Evolutionary conservation across 2,797 vertebrate genomes (phyloP), one percentile per base, ranked within the genome.

Genomic region (Hafferia zeledoni): DNA sequence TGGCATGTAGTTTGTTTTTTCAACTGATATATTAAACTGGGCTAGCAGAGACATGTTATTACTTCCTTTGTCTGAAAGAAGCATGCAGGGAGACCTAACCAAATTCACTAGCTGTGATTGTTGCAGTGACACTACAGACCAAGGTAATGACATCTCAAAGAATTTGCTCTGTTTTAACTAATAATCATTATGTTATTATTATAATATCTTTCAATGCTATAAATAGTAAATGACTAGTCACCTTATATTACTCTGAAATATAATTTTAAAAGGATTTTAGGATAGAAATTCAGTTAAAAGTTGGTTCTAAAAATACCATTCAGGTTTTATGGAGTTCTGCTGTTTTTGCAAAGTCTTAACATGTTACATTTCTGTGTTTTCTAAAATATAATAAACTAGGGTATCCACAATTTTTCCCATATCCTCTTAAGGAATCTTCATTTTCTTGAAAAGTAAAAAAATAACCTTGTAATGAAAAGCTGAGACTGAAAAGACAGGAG

Each of bases 11-110:
- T 96, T 96, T 96, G 84, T 94, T 97, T 96, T 96, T 95, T 93
- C 89, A 96, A 94, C 87, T 39, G 52, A 47, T 83, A 31, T 95
- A 84, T 91, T 96, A 95, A 94, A 92, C 74, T 23, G 74, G 89
- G 83, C 97, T 89, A 94, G 96, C 80, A 92, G 65, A 95, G 89
- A 93, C 96, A 92, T 76, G 97, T 63, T 92, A 86, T 96, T 95
- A 93, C 82, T 92, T 89, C 77, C 57, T 95, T 93, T 18, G 10
- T 87, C 77, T 94, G 67, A 85, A 95, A 94, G 82, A 91, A 31
- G 61, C 96, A 92, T 5, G 6, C 22, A 79, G 71, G 61, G 89
- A 95, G 57, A 96, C 37, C 18, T 94, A 97, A 93, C 65, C 52
- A 88, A 95, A 97, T 72, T 92, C 47, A 82, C 49, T 56, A 55